Conservation (phyloP, 2,888 invertebrate species). For the Schizaphis graminum region DNA sequence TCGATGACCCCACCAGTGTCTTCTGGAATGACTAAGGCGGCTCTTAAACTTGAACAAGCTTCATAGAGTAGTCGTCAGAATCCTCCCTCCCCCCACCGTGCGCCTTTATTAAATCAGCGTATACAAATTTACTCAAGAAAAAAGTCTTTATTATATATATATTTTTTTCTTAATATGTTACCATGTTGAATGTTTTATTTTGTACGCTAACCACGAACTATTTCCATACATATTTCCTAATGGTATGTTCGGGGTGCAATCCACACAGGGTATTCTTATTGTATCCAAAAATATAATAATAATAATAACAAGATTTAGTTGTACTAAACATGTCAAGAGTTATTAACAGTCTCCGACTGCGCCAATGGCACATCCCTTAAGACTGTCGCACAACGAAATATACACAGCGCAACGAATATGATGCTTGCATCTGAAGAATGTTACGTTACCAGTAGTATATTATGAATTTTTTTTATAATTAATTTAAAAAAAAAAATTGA, state of each 20-base stretch:
- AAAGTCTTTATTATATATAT: conserved; percentile 21
- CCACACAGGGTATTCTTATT: conserved; percentile 52
- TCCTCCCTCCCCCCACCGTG: conserved; percentile 34
- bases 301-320: conserved; percentile 24
- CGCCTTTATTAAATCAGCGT: conserved; percentile 1
- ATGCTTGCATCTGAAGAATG: conserved; percentile 50
- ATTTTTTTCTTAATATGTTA: conserved; percentile 60
- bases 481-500: conserved; percentile 46
- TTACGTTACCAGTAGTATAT: conserved; percentile 65
- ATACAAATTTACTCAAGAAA: conserved; percentile 49
- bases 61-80: conserved; percentile 12
- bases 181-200: conserved; percentile 60
- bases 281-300: conserved; percentile 4
- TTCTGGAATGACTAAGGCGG: conserved; percentile 40
- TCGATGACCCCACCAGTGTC: conserved; percentile 52
- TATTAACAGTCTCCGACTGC: conserved; percentile 50
- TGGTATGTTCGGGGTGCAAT: conserved; percentile 53
- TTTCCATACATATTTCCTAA: conserved; percentile 53
- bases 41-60: conserved; percentile 63
- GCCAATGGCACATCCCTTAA: conserved; percentile 54
- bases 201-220: conserved; percentile 40
- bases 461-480: conserved; percentile 51
- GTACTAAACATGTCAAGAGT: conserved; percentile 22
- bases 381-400: conserved; percentile 65
- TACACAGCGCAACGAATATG: conserved; percentile 58